phyloP scores from a whole-genome alignment of 2,797 vertebrate species.

The Poecilia wingei region DNA sequence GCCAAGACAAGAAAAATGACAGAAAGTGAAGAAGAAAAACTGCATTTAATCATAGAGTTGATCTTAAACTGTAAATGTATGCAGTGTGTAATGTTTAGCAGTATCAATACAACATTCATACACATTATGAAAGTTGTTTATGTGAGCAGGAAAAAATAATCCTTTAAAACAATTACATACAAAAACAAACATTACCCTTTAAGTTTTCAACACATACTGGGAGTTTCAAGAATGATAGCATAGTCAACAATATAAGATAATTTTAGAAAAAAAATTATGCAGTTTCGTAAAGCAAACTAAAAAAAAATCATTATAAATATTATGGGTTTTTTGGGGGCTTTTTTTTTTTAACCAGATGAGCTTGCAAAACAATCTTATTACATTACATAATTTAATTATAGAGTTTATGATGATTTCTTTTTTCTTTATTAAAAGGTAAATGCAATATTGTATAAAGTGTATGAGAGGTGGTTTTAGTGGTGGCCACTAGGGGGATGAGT shows the following conservation, averaged over 20 bases:
- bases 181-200: neutral
- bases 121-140: neutral
- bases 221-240: neutral
- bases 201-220: neutral
- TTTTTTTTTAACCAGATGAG: neutral
- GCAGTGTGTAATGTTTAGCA: neutral
- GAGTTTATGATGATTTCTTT: neutral
- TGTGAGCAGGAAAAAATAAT: neutral
- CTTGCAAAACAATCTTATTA: neutral
- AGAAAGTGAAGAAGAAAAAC: constrained; percentile 1
- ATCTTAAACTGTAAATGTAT: neutral
- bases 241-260: neutral
- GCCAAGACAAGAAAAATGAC: constrained; percentile 27
- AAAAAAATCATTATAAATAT: neutral
- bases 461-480: constrained; percentile 28
- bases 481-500: constrained; percentile 70
- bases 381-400: neutral
- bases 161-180: neutral
- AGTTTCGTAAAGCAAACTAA: neutral
- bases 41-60: neutral
- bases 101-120: neutral
- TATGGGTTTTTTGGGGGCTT: too few relatives aligned
- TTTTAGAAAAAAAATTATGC: neutral
- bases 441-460: neutral
- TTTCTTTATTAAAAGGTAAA: neutral